Percentiles rank a stretch among this genome's conserved stretches.
Conservation (phyloP, 2,797 vertebrate genomes). For the Sarcoramphus papa region DNA sequence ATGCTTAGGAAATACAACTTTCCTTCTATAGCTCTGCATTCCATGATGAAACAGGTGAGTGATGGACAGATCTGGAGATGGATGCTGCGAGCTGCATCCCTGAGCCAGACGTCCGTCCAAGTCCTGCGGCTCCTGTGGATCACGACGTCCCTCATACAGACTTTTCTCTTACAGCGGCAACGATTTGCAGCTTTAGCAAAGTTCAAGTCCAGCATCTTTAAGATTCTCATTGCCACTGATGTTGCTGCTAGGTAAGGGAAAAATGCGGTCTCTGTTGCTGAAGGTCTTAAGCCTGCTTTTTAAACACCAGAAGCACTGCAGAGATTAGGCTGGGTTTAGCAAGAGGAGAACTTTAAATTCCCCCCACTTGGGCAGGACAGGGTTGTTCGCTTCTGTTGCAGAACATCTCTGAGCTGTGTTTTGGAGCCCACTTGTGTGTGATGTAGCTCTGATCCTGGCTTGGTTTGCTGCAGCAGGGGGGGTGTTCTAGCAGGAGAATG, state of each 20-base stretch:
- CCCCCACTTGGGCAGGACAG: rapidly evolving
- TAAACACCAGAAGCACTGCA: neutral
- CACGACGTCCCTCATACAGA: rapidly evolving
- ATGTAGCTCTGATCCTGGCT: neutral
- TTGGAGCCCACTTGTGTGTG: neutral
- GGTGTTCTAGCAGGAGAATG: neutral
- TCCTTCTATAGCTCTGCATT: constrained; percentile 88
- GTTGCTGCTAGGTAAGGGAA: constrained; percentile 86
- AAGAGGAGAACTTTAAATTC: neutral
- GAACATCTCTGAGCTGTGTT: neutral
- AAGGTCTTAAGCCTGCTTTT: no score
- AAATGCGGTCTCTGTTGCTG: rapidly evolving
- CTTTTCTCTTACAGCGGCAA: constrained; percentile 76
- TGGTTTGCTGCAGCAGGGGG: neutral
- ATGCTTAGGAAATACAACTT: constrained; percentile 89
- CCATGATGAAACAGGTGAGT: constrained; percentile 96
- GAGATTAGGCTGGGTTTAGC: neutral
- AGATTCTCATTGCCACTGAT: constrained; percentile 93
- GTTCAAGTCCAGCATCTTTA: constrained; percentile 96
- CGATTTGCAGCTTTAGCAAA: constrained; percentile 91
- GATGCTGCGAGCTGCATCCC: neutral
- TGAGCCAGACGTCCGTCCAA: rapidly evolving
- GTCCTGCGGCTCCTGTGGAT: neutral
- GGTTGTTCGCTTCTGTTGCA: rapidly evolving
- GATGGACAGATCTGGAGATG: rapidly evolving